Conservation (phyloP, 2,888 invertebrate genomes). For the Timema cristinae region DNA sequence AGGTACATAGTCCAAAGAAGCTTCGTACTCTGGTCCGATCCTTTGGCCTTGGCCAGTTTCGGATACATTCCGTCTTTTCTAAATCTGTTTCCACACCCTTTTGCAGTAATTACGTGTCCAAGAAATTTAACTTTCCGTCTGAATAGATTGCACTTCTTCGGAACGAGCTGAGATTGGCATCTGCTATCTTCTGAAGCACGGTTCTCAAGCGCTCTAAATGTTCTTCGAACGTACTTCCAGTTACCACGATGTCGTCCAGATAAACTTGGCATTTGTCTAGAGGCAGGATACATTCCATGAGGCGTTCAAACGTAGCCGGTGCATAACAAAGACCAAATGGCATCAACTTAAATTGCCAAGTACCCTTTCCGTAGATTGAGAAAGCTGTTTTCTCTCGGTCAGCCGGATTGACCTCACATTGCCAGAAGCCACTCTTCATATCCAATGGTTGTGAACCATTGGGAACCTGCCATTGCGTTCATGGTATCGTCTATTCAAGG, state of each 20-base stretch:
- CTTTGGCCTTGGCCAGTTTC: too few species aligned
- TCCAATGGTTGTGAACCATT: background rate
- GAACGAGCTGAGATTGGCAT: background rate
- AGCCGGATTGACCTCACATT: too few species aligned
- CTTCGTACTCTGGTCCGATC: background rate
- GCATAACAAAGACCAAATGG: background rate
- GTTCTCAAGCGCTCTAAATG: background rate
- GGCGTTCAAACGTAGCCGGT: background rate
- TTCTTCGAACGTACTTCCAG: background rate
- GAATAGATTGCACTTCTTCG: background rate
- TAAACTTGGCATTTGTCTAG: background rate
- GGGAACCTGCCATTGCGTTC: background rate
- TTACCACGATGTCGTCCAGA: background rate
- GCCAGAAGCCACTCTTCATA: background rate
- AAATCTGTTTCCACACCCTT: background rate
- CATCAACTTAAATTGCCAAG: background rate
- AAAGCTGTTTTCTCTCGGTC: background rate
- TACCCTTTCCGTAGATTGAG: background rate
- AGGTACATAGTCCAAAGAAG: background rate
- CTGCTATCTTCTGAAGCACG: background rate
- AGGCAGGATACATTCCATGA: background rate
- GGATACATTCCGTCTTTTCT: background rate
- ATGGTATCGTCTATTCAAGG: background rate
- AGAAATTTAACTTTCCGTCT: background rate
- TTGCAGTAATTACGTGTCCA: background rate